Base-by-base conservation (phyloP, 2,113 vertebrate genomes). In the Zosterops pallidus region DNA sequence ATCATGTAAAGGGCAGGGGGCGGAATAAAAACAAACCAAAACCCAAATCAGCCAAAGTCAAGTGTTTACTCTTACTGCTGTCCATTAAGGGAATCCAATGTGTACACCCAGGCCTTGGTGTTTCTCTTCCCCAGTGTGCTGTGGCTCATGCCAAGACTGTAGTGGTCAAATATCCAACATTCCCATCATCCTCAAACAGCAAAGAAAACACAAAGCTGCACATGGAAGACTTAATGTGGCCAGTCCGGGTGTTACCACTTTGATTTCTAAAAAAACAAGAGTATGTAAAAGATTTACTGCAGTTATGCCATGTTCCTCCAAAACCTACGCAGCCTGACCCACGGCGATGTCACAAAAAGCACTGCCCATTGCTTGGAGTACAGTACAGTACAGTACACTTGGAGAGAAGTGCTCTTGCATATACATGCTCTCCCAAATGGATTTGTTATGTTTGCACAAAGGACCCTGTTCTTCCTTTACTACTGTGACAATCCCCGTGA, bases 401-500 rank as follows among this genome's bases (percentile, higher is more conserved):
- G 37, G 37, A 39, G 37, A 39, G 57, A 74, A 83, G 37, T 33
- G 12, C 37, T 70, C 44, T 57, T 7, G 8, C 5, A 1, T 21
- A 39, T 26, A 47, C 6, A 0, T 12, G 62, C 16, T 63, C 35
- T 92, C 70, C n/a, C 70, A 44, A 35, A 41, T 22, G 14, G 26
- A n/a, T 42, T 25, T 53, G 55, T 31, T 25, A 9, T 1, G 2
- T 53, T 37, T 46, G 16, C 11, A 18, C 2, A 5, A 83, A 89
- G 65, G 29, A 41, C 17, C 22, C 62, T 22, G 18, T 47, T 75
- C 69, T 78, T 65, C 63, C 59, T 33, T 15, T 47, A 15, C 56
- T 35, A 50, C 63, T 23, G 18, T 0, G 1, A 76, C 35, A 85
- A n/a, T n/a, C 39, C 42, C 26, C 0, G 0, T 42, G 24, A 62